Evolutionary conservation across 2,888 invertebrate species (phyloP).

Genomic region (Priocnemis perturbator): DNA sequence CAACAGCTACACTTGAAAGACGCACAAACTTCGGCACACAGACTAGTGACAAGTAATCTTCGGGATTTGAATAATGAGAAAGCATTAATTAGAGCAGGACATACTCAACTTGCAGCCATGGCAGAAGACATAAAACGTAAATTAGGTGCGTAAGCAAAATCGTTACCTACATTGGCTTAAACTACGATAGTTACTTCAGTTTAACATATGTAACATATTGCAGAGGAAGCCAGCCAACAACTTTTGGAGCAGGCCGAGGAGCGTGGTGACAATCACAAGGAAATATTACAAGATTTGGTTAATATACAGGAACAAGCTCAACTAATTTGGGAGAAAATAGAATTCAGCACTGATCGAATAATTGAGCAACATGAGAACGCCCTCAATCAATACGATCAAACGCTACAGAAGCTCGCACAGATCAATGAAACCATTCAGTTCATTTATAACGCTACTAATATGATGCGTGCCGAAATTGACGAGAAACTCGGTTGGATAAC

Average conservation of each 20-base stretch:
- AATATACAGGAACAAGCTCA: conserved; percentile 77
- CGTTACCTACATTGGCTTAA: background rate
- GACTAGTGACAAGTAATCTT: conserved; percentile 78
- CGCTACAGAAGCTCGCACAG: conserved; percentile 76
- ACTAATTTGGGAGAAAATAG: conserved; percentile 78
- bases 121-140: conserved; percentile 77
- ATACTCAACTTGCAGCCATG: conserved; percentile 77
- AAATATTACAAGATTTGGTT: conserved; percentile 77
- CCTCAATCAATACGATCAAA: conserved; percentile 75
- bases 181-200: background rate
- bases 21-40: conserved; percentile 76
- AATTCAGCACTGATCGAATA: conserved; percentile 71
- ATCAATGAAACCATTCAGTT: conserved; percentile 77
- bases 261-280: conserved; percentile 77
- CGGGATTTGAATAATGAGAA: conserved; percentile 79
- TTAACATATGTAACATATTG: background rate
- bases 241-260: conserved; percentile 76
- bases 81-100: conserved; percentile 78
- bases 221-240: conserved; percentile 76
- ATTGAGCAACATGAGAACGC: conserved; percentile 76
- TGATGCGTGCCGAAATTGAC: conserved; percentile 68
- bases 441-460: conserved; percentile 65
- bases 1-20: conserved; percentile 77
- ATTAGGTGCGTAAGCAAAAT: conserved; percentile 72
- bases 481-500: conserved; percentile 71